Evolutionary conservation across 2,797 vertebrate species (phyloP), one percentile per base, ranked within the genome.

Genomic region (Podarcis siculus): DNA sequence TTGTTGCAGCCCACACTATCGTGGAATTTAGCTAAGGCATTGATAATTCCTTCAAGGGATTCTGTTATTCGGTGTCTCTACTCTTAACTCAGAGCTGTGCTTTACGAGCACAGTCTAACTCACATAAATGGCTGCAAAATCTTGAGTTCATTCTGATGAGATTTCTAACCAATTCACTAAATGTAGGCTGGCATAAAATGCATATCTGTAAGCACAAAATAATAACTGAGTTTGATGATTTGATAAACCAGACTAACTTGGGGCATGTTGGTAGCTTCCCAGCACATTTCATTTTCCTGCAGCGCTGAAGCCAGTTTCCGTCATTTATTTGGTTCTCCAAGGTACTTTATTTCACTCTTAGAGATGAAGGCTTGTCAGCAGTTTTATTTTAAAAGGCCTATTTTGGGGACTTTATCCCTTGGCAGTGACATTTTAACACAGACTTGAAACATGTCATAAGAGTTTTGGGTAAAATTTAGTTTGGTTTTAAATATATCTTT

Each of bases 321-420:
- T 82, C 71, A 82, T 82, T 42, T 75, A 75, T 75, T 76, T 87
- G 5, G n/a, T 82, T 86, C 86, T 69, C 82, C n/a, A 19, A 87
- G 86, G 39, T 32, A 75, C 79, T 82, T 82, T 82, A 87, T 64
- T 87, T 66, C 71, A 75, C n/a, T 80, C n/a, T 82, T 66, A 66
- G 27, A 82, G 58, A 27, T 85, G 55, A 39, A 72, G 73, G 49
- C 72, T 76, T 87, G 37, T 87, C 86, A 87, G 72, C 80, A 82
- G 61, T 82, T 87, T 87, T 82, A 82, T 87, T 87, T 87, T 87
- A 66, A 82, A 87, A 49, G 15, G 9, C 15, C 72, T 87, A 75
- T 87, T 87, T 64, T 75, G 79, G 79, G 27, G 79, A 75, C 49
- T 81, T 81, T 58, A 61, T 81, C 79, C 79, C 66, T 73, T 73